Base-by-base conservation (phyloP, 2,888 invertebrate genomes). In the Polyommatus icarus region DNA sequence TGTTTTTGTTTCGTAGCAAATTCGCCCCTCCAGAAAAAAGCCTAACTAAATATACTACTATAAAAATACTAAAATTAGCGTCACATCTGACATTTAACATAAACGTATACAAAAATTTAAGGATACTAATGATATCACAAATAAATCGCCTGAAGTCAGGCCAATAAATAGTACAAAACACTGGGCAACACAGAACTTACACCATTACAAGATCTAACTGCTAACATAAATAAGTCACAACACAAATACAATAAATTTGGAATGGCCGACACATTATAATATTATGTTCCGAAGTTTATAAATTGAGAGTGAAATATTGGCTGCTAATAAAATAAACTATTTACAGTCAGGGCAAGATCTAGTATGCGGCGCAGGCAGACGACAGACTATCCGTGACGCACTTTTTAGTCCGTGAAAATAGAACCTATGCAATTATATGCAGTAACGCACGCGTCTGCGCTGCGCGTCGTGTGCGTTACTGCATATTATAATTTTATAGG, bases 31-130 rank as follows among this genome's bases (percentile, higher is more conserved):
- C 54, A 3, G 54, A 54, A 20, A 24, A 20, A 18, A 5, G 24
- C 46, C 83, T 85, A 86, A 87, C 88, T 88, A 88, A 87, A 86
- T 88, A n/a, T n/a, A n/a, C n/a, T n/a, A n/a, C n/a, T n/a, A n/a
- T n/a, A n/a, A n/a, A n/a, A 87, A 86, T 87, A 73, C 87, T 90
- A 91, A 90, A 77, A 92, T 92, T 93, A 91, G 90, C 87, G 92
- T 93, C 93, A 92, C 89, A 82, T 77, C 77, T 88, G 92, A 93
- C 93, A 81, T 84, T 89, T 89, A 91, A 91, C 20, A 87, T 90
- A 91, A 93, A 93, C 93, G 93, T 94, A 94, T 94, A 94, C 93
- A 89, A 91, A 91, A 90, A 87, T 86, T 90, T 91, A 87, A 91
- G 84, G 90, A 90, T 91, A 91, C 87, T 87, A 24, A 24, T 91